Evolutionary conservation across 2,797 vertebrate genomes (phyloP), one percentile per base, ranked within the genome.

Genomic region (Tadarida brasiliensis): DNA sequence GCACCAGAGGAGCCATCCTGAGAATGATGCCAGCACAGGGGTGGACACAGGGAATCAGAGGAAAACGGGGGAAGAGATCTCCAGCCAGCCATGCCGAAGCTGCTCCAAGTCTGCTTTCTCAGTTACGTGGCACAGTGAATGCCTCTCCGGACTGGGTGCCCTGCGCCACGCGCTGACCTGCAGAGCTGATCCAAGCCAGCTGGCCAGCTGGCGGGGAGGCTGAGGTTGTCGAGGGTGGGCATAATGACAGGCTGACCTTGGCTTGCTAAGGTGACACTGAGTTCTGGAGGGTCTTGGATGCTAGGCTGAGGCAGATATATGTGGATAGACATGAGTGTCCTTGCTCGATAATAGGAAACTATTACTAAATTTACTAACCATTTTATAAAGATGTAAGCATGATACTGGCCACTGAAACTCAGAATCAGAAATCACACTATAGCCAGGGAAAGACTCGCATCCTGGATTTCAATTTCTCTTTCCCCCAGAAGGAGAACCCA

Each of bases 401-500:
- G 39, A 87, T 59, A n/a, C 24, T 56, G 47, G 11, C 12, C 74
- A 91, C 67, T 44, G 30, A 82, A 80, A 49, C 28, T 22, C 54
- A 56, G 73, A 17, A 54, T 81, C 70, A 81, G 81, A 89, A 92
- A 88, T 71, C 76, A 35, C 74, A 51, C 90, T 61, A 90, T 39
- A 82, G 7, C 44, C 7, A 20, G 22, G 59, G 82, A 33, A 83
- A 77, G 83, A 30, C 14, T 63, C 3, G 82, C 33, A 20, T 85
- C 47, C 83, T 70, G 68, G 71, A 74, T 92, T 56, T 67, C 80
- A 44, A 12, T 74, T 73, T 76, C 57, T 87, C 54, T 74, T 70
- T 90, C 39, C 17, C 49, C 77, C 26, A 59, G 65, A 93, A 96
- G 47, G 65, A 91, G 94, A 87, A 94, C 80, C 89, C 87, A 88